Evolutionary conservation across 2,888 invertebrate genomes (phyloP).

Genomic region (Limnephilus rhombicus): DNA sequence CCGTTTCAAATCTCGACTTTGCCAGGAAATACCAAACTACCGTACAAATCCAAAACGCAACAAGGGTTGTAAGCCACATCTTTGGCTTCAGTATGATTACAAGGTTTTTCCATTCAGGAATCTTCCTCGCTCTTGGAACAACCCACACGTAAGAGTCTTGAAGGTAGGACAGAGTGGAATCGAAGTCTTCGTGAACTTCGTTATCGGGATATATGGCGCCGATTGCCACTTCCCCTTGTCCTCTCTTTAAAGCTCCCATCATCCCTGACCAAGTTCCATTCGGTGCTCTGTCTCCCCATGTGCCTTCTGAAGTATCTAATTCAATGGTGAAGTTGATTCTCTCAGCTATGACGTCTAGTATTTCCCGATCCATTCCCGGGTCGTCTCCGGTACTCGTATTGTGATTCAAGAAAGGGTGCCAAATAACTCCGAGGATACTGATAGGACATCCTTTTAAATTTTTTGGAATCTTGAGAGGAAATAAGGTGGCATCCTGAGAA

Average conservation of each 20-base stretch:
- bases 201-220: constrained; percentile 69
- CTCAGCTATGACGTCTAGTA: constrained; percentile 68
- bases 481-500: constrained; percentile 55
- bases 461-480: constrained; percentile 68
- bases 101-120: constrained; percentile 67
- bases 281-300: constrained; percentile 67
- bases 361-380: constrained; percentile 68
- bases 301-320: constrained; percentile 64
- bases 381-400: constrained; percentile 58
- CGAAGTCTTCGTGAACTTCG: constrained; percentile 68
- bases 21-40: constrained; percentile 61
- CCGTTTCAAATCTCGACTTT: constrained; percentile 55
- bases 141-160: constrained; percentile 70
- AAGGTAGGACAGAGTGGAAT: constrained; percentile 69
- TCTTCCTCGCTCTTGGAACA: constrained; percentile 69
- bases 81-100: constrained; percentile 63
- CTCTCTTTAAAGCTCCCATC: constrained; percentile 67
- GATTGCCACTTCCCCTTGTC: constrained; percentile 69
- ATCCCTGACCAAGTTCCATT: constrained; percentile 68
- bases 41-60: constrained; percentile 55
- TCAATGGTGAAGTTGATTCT: constrained; percentile 68
- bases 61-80: constrained; percentile 63
- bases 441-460: constrained; percentile 69
- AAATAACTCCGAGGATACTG: constrained; percentile 68
- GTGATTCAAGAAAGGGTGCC: constrained; percentile 69